Percentiles rank a stretch among this genome's conserved stretches.
Conservation (phyloP, 2,888 invertebrate species). For the Camptogramma bilineatum region DNA sequence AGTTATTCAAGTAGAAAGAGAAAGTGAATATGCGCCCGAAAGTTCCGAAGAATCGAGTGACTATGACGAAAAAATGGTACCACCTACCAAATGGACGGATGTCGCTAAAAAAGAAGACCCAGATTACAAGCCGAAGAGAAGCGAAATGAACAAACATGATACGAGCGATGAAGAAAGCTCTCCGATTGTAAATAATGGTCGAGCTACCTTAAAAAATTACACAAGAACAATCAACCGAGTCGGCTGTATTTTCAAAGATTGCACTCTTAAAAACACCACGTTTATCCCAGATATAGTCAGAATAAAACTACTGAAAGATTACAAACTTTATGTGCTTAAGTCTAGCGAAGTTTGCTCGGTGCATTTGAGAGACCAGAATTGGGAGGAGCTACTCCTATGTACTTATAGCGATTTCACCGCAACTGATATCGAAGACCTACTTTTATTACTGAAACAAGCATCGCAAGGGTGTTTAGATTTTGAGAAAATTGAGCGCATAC, state of each 20-base stretch:
- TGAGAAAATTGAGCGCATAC: conserved; percentile 21
- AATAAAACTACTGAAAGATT: conserved; percentile 18
- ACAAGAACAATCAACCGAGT: conserved; percentile 3
- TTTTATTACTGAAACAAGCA: conserved; percentile 1
- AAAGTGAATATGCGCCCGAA: too few species aligned
- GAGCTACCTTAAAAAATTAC: conserved; percentile 9
- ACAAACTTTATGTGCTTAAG: conserved; percentile 16
- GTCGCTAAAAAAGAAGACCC: not conserved
- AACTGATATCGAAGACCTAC: conserved; percentile 18
- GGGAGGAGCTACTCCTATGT: conserved; percentile 17
- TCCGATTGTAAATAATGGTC: not conserved
- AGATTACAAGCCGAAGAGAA: not conserved
- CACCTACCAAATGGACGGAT: too few species aligned
- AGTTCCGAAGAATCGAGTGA: too few species aligned
- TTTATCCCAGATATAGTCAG: conserved; percentile 14
- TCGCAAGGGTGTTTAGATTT: conserved; percentile 12
- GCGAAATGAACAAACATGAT: too few species aligned
- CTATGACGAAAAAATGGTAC: too few species aligned
- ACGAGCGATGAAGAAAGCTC: too few species aligned
- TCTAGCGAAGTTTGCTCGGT: conserved; percentile 17
- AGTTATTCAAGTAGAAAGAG: too few species aligned
- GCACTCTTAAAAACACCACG: not conserved
- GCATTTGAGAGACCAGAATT: conserved; percentile 32
- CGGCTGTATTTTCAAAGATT: conserved; percentile 20
- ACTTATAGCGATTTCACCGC: conserved; percentile 13